Evolutionary conservation across 2,888 invertebrate genomes (phyloP).

Genomic region (Sepioteuthis lessoniana): DNA sequence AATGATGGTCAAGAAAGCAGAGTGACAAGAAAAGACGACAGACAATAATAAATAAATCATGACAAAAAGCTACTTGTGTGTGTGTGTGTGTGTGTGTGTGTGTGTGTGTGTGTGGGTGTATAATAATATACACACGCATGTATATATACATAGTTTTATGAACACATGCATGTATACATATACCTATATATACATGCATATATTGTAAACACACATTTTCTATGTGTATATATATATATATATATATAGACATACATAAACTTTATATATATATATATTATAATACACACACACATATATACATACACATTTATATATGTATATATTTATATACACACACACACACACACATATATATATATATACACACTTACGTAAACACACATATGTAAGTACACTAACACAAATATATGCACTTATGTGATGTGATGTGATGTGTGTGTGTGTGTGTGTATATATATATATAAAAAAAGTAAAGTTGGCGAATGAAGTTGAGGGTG

Average conservation of each 20-base stretch:
- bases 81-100: too few relatives aligned
- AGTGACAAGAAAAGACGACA: too few relatives aligned
- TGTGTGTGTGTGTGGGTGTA: too few relatives aligned
- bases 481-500: too few relatives aligned
- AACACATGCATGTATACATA: neutral
- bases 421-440: too few relatives aligned
- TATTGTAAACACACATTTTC: too few relatives aligned
- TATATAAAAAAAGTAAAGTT: too few relatives aligned
- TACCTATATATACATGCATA: neutral
- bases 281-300: neutral
- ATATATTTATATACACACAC: neutral
- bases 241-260: neutral
- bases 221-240: neutral
- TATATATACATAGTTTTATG: neutral
- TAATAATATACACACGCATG: neutral
- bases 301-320: neutral
- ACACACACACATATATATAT: neutral
- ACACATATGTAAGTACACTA: neutral
- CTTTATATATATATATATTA: neutral
- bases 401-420: too few relatives aligned
- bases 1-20: too few relatives aligned
- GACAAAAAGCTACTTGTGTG: too few relatives aligned
- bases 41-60: too few relatives aligned
- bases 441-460: too few relatives aligned
- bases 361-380: neutral